These are phyloP conservation scores for Brachystomella parvula DNA, from an alignment of 1,140 invertebrate genomes.

Conservation along the genomic window DNA sequence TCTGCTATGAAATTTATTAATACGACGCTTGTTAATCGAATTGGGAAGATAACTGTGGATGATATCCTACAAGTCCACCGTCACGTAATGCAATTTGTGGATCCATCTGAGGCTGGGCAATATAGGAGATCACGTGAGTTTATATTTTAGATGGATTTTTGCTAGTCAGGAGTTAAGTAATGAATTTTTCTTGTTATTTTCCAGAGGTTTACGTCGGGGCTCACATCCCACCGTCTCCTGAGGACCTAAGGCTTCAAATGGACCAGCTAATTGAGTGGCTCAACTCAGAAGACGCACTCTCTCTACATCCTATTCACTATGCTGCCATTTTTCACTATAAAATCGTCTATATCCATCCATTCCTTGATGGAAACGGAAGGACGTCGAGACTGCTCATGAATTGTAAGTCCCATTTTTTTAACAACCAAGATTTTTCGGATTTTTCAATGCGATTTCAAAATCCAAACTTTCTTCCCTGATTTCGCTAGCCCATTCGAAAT, in stretches of 20 bases:
- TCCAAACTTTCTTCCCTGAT: no score
- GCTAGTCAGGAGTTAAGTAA: not conserved
- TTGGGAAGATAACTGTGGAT: conserved; percentile 63
- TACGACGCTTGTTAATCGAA: conserved; percentile 56
- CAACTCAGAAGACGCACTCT: conserved; percentile 73
- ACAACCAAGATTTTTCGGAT: not conserved
- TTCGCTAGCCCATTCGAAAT: no score
- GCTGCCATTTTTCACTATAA: conserved; percentile 75
- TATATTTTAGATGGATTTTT: not conserved
- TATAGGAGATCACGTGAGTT: conserved; percentile 59
- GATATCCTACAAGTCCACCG: conserved; percentile 90
- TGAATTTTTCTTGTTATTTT: not conserved
- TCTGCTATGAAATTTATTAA: conserved; percentile 93
- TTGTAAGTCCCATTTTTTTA: no score
- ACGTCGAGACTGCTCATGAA: conserved; percentile 94
- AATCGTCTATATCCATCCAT: conserved; percentile 85
- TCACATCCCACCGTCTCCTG: conserved; percentile 76
- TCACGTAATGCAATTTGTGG: conserved; percentile 85
- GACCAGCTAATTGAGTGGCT: conserved; percentile 80
- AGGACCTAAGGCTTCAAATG: conserved; percentile 72
- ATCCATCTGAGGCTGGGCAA: conserved; percentile 74
- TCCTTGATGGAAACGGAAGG: conserved; percentile 86
- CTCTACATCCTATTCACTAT: conserved; percentile 66
- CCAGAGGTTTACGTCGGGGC: conserved; percentile 79
- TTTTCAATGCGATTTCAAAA: no score